phyloP scores from a whole-genome alignment of 2,113 vertebrate genomes.

The Phainopepla nitens region DNA sequence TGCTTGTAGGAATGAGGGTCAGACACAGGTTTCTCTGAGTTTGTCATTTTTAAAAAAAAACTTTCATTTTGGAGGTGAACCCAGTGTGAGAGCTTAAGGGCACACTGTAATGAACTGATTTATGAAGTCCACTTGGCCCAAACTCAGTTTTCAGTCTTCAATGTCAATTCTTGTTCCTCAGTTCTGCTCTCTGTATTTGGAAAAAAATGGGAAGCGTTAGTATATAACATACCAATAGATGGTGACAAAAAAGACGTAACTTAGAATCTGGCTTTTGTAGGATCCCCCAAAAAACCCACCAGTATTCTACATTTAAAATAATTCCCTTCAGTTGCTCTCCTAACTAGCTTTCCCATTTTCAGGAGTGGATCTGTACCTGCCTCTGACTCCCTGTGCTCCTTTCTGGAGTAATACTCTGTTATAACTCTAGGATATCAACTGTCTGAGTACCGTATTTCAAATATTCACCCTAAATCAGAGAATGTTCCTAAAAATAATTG shows the following conservation, averaged over 20 bases:
- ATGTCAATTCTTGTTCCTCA: neutral
- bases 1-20: neutral
- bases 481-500: slow-evolving; percentile 41
- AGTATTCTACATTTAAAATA: neutral
- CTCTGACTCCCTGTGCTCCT: neutral
- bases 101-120: neutral
- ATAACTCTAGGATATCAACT: neutral
- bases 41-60: neutral
- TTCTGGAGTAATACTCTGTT: neutral
- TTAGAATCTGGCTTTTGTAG: neutral
- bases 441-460: neutral
- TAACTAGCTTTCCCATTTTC: neutral
- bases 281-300: neutral
- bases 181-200: neutral
- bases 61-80: neutral
- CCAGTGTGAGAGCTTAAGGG: neutral
- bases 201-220: neutral
- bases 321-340: neutral
- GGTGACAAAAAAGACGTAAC: neutral
- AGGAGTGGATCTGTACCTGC: neutral
- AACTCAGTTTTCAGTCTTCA: neutral
- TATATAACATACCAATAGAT: neutral
- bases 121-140: neutral
- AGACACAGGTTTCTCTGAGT: neutral
- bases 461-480: neutral